These are phyloP conservation scores for Drosophila pseudoananassae DNA, from an alignment of 1,140 invertebrate genomes.

Conservation along the genomic window DNA sequence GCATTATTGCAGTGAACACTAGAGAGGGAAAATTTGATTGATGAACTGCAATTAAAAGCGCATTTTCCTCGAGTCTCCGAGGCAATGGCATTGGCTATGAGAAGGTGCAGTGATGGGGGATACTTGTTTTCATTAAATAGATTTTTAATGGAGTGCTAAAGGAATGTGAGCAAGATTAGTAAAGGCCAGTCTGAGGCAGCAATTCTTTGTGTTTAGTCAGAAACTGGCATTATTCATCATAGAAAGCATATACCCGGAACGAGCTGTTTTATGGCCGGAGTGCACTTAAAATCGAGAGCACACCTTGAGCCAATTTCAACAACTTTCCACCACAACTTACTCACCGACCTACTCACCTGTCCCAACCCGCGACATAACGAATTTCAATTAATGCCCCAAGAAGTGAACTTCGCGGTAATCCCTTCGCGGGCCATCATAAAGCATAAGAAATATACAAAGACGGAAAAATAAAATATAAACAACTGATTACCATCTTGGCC, in stretches of 20 bases:
- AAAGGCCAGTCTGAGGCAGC: neutral
- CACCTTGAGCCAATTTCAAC: conserved; percentile 29
- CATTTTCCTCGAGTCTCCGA: conserved; percentile 59
- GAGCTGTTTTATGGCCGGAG: neutral
- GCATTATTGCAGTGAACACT: conserved; percentile 17
- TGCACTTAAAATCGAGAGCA: conserved; percentile 1
- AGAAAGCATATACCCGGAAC: conserved; percentile 1
- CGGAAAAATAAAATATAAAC: conserved; percentile 22
- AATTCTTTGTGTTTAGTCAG: neutral
- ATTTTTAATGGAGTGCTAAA: conserved; percentile 73
- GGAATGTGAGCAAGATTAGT: conserved; percentile 41
- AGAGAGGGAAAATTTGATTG: conserved; percentile 51
- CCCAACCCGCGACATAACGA: conserved; percentile 28
- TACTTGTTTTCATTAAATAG: conserved; percentile 56
- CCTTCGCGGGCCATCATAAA: conserved; percentile 68
- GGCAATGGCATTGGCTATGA: conserved; percentile 19
- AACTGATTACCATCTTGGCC: conserved; percentile 57
- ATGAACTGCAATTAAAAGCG: conserved; percentile 72
- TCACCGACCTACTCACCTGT: conserved; percentile 38
- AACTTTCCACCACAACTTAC: conserved; percentile 53
- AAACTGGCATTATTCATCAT: conserved; percentile 10
- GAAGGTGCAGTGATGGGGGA: conserved; percentile 5
- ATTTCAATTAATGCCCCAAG: conserved; percentile 69
- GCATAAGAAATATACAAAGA: conserved; percentile 40
- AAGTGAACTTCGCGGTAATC: conserved; percentile 38